Evolutionary conservation across 2,888 invertebrate genomes (phyloP).

Genomic region (Anoplius nigerrimus): DNA sequence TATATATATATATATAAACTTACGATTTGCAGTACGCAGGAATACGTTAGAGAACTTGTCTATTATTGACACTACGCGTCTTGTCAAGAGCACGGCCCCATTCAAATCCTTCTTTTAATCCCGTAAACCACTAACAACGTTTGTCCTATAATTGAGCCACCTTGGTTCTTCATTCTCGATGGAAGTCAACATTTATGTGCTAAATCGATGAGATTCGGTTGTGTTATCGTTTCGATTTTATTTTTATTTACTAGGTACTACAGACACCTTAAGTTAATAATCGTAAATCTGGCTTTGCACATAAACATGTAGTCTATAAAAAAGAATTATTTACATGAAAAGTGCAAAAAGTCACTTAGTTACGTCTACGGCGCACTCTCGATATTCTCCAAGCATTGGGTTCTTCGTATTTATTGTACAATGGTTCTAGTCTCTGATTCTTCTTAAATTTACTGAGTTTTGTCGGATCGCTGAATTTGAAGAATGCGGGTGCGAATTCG

Average conservation of each 20-base stretch:
- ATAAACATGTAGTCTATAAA: conserved; percentile 26
- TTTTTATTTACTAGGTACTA: not conserved
- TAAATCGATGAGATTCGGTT: too few relatives aligned
- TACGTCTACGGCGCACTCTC: conserved; percentile 89
- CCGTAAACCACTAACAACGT: too few relatives aligned
- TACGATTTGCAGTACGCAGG: too few relatives aligned
- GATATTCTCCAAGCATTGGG: conserved; percentile 99
- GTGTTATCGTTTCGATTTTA: not conserved
- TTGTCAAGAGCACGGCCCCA: too few relatives aligned
- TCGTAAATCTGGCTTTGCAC: conserved; percentile 26
- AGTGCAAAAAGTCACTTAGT: conserved; percentile 77
- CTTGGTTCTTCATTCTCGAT: too few relatives aligned
- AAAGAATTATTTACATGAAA: conserved; percentile 40
- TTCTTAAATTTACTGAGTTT: conserved; percentile 99
- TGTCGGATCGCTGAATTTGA: conserved; percentile 98
- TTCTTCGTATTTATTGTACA: conserved; percentile 99
- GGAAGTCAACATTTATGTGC: too few relatives aligned
- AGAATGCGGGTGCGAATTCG: conserved; percentile 99
- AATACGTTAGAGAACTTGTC: too few relatives aligned
- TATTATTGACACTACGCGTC: too few relatives aligned
- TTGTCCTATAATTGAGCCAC: too few relatives aligned
- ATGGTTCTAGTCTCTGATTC: conserved; percentile 97
- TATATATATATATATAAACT: too few relatives aligned
- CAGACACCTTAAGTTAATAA: not conserved
- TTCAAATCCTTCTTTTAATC: too few relatives aligned